These are phyloP conservation scores for Gallinago paraguaiae DNA, from an alignment of 2,113 vertebrate genomes.

Conservation along the genomic window DNA sequence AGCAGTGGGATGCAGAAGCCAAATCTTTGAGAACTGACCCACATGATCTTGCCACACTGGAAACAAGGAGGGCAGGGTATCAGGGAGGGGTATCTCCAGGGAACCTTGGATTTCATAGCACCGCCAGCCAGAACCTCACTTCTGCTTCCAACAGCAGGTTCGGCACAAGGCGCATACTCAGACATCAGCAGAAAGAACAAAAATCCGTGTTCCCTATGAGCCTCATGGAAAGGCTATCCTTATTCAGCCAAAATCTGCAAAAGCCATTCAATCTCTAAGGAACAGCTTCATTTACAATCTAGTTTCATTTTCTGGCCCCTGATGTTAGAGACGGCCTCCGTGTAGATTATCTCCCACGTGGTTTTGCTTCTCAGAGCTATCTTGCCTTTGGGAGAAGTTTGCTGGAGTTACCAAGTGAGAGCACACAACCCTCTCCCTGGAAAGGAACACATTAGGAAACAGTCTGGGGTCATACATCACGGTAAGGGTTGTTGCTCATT, in stretches of 20 bases:
- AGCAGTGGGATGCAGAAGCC: not conserved
- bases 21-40: not conserved
- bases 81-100: not conserved
- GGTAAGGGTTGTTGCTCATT: not conserved
- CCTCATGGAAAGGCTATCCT: not conserved
- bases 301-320: not conserved
- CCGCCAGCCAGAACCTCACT: not conserved
- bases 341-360: accelerated
- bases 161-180: not conserved
- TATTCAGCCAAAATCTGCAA: not conserved
- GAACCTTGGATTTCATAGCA: not conserved
- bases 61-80: not conserved
- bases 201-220: accelerated
- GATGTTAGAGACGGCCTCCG: not conserved
- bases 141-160: not conserved
- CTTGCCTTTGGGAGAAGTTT: not conserved
- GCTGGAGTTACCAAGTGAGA: not conserved
- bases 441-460: not conserved
- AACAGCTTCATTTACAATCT: not conserved
- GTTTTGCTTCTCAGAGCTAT: not conserved
- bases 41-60: not conserved
- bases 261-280: not conserved
- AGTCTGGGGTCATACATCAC: not conserved
- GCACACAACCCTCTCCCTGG: not conserved
- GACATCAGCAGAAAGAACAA: not conserved